Evolutionary conservation across 2,888 invertebrate genomes (phyloP).

Genomic region (Acanthosoma haemorrhoidale): DNA sequence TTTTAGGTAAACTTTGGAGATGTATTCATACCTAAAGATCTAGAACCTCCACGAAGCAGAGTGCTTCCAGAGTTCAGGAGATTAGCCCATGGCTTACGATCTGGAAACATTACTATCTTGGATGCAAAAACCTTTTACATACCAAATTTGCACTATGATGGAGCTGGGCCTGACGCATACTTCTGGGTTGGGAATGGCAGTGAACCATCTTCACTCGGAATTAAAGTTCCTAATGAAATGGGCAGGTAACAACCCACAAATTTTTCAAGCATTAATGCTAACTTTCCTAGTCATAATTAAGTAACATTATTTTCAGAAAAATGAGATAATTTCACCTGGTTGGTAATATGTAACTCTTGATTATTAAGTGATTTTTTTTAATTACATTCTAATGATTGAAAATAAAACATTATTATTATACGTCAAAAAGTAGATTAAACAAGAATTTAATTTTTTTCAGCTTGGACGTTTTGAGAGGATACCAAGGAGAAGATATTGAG

Average conservation of each 20-base stretch:
- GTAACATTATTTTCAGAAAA: not conserved
- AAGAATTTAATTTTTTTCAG: too few species aligned
- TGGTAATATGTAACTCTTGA: too few species aligned
- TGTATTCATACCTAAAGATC: conserved; percentile 67
- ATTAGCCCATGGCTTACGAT: conserved; percentile 79
- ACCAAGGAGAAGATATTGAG: conserved; percentile 88
- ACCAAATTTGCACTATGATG: conserved; percentile 87
- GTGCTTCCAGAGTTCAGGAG: conserved; percentile 81
- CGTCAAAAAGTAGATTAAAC: too few species aligned
- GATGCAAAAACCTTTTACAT: conserved; percentile 90
- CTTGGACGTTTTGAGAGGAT: conserved; percentile 70
- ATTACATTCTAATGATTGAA: too few species aligned
- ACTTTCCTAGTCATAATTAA: too few species aligned
- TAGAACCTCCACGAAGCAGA: conserved; percentile 74
- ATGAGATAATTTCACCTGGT: too few species aligned
- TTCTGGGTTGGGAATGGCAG: conserved; percentile 91
- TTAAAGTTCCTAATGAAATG: conserved; percentile 85
- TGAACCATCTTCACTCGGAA: conserved; percentile 73
- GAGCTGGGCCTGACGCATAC: conserved; percentile 85
- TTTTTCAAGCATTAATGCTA: too few species aligned
- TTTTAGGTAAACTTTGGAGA: conserved; percentile 82
- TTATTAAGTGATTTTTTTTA: too few species aligned
- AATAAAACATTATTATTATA: too few species aligned
- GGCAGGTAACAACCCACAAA: conserved; percentile 54
- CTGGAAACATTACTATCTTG: conserved; percentile 84